phyloP scores from a whole-genome alignment of 2,113 vertebrate species.

The Campylomormyrus tamandua region DNA sequence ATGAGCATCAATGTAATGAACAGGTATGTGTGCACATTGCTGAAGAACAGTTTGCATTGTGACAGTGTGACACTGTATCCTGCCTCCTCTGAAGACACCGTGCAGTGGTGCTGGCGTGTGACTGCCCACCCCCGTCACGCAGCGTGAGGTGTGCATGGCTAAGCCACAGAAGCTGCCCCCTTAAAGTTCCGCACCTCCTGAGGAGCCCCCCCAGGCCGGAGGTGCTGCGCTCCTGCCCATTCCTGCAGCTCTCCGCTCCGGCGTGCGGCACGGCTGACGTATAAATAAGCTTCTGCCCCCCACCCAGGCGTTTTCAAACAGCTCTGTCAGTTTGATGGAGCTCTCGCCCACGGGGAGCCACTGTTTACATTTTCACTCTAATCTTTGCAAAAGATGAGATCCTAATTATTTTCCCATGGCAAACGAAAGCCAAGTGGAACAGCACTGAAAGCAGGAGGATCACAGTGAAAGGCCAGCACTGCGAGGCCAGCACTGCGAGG shows the following conservation, averaged over 20 bases:
- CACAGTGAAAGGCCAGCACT: conserved; percentile 31
- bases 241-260: conserved; percentile 73
- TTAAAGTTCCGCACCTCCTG: not conserved
- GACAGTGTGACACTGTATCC: not conserved
- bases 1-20: not conserved
- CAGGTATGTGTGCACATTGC: not conserved
- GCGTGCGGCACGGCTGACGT: conserved; percentile 96
- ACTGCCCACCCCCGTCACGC: not conserved
- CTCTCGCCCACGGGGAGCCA: conserved; percentile 97
- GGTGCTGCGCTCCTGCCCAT: conserved; percentile 60
- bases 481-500: conserved; percentile 12
- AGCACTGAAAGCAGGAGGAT: conserved; percentile 64
- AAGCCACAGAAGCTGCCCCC: no score
- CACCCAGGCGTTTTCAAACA: conserved; percentile 99
- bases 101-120: not conserved
- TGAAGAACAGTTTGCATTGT: not conserved
- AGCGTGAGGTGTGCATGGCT: no score
- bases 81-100: not conserved
- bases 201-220: not conserved
- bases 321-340: conserved; percentile 99
- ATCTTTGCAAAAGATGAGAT: conserved; percentile 87
- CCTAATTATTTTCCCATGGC: conserved; percentile 98
- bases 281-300: conserved; percentile 98
- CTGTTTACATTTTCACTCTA: conserved; percentile 99
- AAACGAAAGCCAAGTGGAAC: conserved; percentile 97